These are phyloP conservation scores for Andrena camellia DNA, from an alignment of 2,888 invertebrate genomes.

Conservation along the genomic window DNA sequence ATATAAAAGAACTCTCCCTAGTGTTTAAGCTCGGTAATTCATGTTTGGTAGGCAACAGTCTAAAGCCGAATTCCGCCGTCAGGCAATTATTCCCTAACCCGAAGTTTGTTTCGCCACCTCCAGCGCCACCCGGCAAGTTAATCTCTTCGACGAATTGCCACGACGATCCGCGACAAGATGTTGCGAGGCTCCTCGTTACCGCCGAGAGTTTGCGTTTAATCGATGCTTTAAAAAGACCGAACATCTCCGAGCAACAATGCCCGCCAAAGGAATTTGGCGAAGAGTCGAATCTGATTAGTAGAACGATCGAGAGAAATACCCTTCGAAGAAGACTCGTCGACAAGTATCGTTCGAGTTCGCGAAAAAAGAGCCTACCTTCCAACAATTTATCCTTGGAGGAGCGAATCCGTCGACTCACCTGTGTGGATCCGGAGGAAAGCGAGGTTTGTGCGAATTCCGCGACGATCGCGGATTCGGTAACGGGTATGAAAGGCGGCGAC, in stretches of 20 bases:
- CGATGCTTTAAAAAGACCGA: slow-evolving; percentile 88
- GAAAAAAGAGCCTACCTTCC: slow-evolving; percentile 86
- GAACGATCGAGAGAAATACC: slow-evolving; percentile 94
- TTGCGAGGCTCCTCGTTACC: slow-evolving; percentile 88
- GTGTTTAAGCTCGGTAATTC: slow-evolving; percentile 87
- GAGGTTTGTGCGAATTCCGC: slow-evolving; percentile 43
- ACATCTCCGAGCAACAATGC: slow-evolving; percentile 82
- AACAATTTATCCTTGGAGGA: slow-evolving; percentile 94
- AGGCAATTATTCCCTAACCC: slow-evolving; percentile 93
- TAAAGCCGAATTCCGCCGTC: slow-evolving; percentile 92
- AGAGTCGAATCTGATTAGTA: slow-evolving; percentile 86
- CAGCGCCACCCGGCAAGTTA: slow-evolving; percentile 81
- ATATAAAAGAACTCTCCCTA: slow-evolving; percentile 86
- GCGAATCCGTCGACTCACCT: slow-evolving; percentile 93
- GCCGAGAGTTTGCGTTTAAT: slow-evolving; percentile 91
- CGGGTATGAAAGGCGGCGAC: slow-evolving; percentile 29
- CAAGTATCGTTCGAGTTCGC: slow-evolving; percentile 88
- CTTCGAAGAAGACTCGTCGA: slow-evolving; percentile 91
- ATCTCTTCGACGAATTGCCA: slow-evolving; percentile 62
- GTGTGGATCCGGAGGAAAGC: slow-evolving; percentile 89
- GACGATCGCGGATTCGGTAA: slow-evolving; percentile 27
- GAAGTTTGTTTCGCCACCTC: slow-evolving; percentile 88
- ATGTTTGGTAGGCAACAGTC: slow-evolving; percentile 86
- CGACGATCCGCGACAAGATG: slow-evolving; percentile 81
- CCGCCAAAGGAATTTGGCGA: slow-evolving; percentile 81